Evolutionary conservation across 2,888 invertebrate species (phyloP).

Genomic region (Callosobruchus maculatus): DNA sequence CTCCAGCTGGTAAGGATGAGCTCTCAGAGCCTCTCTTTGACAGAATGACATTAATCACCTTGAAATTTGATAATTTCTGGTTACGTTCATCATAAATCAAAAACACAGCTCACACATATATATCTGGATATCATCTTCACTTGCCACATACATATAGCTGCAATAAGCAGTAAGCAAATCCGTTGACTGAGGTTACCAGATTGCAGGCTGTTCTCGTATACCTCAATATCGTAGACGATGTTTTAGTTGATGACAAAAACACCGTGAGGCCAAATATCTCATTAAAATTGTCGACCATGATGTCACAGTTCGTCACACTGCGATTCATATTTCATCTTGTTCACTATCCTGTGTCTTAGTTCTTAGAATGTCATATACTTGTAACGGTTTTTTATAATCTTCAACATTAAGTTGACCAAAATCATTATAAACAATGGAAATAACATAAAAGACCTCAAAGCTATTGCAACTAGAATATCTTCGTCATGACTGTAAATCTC

Average conservation of each 20-base stretch:
- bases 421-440: neutral
- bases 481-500: neutral
- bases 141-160: neutral
- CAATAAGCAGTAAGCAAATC: neutral
- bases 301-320: neutral
- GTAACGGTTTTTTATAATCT: neutral
- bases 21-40: too few species aligned
- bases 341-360: neutral
- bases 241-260: neutral
- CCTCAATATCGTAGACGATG: neutral
- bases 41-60: too few species aligned
- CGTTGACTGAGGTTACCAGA: neutral
- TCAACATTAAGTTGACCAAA: neutral
- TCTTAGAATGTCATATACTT: neutral
- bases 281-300: neutral
- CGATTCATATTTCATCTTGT: neutral
- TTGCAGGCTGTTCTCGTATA: neutral
- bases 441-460: neutral
- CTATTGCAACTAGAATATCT: neutral
- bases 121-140: neutral
- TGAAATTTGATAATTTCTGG: too few species aligned
- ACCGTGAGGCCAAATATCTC: neutral
- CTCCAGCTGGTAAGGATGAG: too few species aligned
- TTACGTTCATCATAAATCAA: too few species aligned
- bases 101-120: too few species aligned